A percentile compares a stretch with the other conserved stretches of the same genome.
phyloP scores from a whole-genome alignment of 2,113 vertebrate genomes.

The Microcebus lehilahytsara region DNA sequence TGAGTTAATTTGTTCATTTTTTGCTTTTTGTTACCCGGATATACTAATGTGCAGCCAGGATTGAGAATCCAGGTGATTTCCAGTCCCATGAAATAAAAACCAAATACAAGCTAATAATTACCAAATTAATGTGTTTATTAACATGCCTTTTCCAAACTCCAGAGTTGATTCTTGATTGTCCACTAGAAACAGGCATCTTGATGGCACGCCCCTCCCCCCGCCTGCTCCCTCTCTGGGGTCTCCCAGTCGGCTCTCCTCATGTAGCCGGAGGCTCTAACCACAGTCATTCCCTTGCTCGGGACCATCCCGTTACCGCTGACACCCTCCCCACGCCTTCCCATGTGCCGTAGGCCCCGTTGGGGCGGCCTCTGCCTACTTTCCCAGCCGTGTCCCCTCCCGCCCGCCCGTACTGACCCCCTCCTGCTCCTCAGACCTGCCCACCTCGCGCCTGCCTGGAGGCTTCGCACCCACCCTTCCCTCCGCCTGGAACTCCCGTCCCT shows the following conservation, averaged over 20 bases:
- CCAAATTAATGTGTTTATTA: background rate
- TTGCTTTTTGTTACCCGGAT: background rate
- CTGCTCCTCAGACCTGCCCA: background rate
- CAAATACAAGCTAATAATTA: background rate
- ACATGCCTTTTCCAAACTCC: background rate
- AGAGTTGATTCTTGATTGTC: background rate
- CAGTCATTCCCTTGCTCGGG: background rate
- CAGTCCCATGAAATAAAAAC: background rate
- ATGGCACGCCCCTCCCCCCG: background rate
- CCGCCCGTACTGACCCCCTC: background rate
- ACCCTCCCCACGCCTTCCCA: no score
- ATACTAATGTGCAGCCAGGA: background rate
- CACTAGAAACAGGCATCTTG: background rate
- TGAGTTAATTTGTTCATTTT: background rate
- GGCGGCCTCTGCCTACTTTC: background rate
- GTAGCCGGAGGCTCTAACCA: background rate
- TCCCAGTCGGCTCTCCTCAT: background rate
- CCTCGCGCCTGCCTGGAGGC: background rate
- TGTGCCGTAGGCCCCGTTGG: background rate
- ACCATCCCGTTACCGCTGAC: background rate
- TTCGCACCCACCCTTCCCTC: background rate
- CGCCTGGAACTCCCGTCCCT: no score
- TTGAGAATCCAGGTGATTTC: background rate
- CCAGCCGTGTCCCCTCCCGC: background rate
- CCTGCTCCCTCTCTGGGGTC: background rate